phyloP scores from a whole-genome alignment of 2,113 vertebrate genomes.

The Pitta sordida region DNA sequence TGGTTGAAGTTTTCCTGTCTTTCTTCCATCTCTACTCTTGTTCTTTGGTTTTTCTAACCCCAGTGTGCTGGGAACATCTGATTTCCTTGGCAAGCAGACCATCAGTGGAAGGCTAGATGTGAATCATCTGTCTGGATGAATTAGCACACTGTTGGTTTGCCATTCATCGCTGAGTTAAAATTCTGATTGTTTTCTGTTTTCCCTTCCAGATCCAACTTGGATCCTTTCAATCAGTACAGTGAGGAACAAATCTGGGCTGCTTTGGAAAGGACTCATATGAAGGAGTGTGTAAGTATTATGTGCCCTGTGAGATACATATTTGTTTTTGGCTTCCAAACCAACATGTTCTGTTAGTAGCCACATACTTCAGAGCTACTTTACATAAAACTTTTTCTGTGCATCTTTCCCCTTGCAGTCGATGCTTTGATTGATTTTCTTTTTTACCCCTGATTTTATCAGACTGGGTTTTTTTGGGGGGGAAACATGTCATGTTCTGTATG shows the following conservation, averaged over 20 bases:
- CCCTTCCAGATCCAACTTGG: slow-evolving; percentile 83
- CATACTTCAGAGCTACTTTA: neutral
- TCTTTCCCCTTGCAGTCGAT: neutral
- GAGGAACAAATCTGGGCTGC: slow-evolving; percentile 91
- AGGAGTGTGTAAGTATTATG: slow-evolving; percentile 88
- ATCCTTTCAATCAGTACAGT: slow-evolving; percentile 84
- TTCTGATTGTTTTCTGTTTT: neutral
- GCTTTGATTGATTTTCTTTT: neutral
- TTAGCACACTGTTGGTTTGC: neutral
- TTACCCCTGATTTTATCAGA: neutral
- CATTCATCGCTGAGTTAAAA: neutral
- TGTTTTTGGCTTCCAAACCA: neutral
- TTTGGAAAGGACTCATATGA: slow-evolving; percentile 92
- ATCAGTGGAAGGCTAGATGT: neutral
- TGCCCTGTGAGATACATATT: neutral
- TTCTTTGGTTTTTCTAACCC: neutral
- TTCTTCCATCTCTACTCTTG: neutral
- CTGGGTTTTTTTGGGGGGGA: neutral
- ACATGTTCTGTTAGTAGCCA: neutral
- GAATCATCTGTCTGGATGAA: neutral
- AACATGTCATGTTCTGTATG: neutral
- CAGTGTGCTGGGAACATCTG: neutral
- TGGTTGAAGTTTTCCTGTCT: neutral
- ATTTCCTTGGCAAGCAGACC: neutral
- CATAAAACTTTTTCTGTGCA: neutral